These are phyloP conservation scores for Hydrotaea cyrtoneurina DNA, from an alignment of 2,888 invertebrate species.

Conservation along the genomic window DNA sequence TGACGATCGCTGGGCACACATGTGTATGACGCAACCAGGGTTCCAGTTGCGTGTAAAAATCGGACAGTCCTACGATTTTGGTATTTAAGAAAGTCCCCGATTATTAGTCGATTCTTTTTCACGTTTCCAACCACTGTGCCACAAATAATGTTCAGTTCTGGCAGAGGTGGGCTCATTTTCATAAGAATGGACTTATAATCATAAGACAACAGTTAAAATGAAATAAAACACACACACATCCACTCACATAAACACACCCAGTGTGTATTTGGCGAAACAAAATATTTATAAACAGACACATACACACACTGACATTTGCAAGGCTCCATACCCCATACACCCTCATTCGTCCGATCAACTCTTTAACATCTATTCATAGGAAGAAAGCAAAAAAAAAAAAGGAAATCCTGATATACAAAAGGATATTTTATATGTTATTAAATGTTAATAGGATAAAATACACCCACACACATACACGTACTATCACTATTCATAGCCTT, in stretches of 20 bases:
- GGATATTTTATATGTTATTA: slow-evolving; percentile 6
- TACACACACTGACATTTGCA: not conserved
- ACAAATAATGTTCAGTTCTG: not conserved
- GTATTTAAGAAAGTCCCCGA: no score
- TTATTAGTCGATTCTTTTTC: no score
- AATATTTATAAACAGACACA: slow-evolving; percentile 23
- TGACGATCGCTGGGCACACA: no score
- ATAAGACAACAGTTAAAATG: slow-evolving; percentile 24
- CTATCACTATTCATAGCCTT: not conserved
- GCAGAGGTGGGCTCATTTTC: not conserved
- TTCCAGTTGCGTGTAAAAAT: no score
- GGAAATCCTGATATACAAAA: slow-evolving; percentile 6
- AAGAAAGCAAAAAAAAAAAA: no score
- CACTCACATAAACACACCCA: not conserved
- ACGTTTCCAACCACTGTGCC: not conserved
- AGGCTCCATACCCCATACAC: not conserved
- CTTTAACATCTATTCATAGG: no score
- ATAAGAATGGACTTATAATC: slow-evolving; percentile 8
- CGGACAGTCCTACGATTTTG: no score
- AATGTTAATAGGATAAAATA: not conserved
- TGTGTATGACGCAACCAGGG: no score
- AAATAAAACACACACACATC: slow-evolving; percentile 31
- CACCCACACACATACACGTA: not conserved
- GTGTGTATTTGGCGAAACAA: not conserved
- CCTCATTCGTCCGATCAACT: no score